Conservation (phyloP, 23 tunicate species). For the Trididemnum clinides region DNA sequence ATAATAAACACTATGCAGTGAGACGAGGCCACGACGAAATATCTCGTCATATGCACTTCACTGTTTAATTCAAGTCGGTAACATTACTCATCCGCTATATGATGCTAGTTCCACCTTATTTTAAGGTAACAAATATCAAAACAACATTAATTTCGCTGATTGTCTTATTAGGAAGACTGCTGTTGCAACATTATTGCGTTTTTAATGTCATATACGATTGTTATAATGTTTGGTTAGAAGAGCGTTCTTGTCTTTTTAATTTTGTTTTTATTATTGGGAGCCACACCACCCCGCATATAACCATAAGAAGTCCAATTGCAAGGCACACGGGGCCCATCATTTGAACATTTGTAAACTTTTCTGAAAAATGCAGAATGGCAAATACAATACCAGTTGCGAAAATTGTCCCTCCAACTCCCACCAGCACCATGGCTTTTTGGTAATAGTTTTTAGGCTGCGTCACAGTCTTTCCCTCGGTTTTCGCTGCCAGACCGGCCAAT, state of each 20-base stretch:
- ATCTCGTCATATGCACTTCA: no score
- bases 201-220: neutral
- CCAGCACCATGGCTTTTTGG: slow-evolving; percentile 73
- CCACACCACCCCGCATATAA: slow-evolving; percentile 88
- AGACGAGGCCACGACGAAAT: no score
- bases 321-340: slow-evolving; percentile 79
- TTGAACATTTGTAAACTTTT: neutral
- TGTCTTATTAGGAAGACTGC: no score
- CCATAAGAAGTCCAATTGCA: slow-evolving; percentile 69
- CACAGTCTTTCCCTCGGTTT: slow-evolving; percentile 45
- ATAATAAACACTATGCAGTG: no score
- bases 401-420: slow-evolving; percentile 68
- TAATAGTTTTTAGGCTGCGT: slow-evolving; percentile 41
- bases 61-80: no score
- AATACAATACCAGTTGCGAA: slow-evolving; percentile 59
- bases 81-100: no score
- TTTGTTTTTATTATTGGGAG: slow-evolving; percentile 79
- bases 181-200: no score
- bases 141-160: no score
- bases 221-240: neutral
- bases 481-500: slow-evolving; percentile 53
- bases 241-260: slow-evolving; percentile 61
- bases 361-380: slow-evolving; percentile 66
- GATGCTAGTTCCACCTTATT: no score
- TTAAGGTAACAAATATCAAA: no score